These are phyloP conservation scores for Procambarus virginalis DNA, from an alignment of 1,140 invertebrate genomes.

Conservation along the genomic window DNA sequence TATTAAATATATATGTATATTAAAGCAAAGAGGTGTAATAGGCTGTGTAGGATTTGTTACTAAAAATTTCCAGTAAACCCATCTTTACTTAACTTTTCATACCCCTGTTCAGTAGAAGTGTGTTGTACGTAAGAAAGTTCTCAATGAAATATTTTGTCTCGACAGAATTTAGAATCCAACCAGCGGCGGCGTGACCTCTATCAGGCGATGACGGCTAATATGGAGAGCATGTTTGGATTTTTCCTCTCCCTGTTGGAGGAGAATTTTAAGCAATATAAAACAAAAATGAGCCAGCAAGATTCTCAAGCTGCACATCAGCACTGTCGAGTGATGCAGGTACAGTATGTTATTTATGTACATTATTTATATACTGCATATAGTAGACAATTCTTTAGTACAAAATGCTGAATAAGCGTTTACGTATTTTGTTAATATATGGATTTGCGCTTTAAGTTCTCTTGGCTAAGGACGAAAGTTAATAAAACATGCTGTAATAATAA, in stretches of 20 bases:
- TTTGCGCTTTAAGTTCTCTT: too few species aligned
- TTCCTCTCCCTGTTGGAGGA: constrained; percentile 85
- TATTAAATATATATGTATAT: too few species aligned
- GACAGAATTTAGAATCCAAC: constrained; percentile 73
- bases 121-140: too few species aligned
- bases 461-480: too few species aligned
- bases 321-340: constrained; percentile 81
- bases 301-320: constrained; percentile 80
- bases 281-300: constrained; percentile 24
- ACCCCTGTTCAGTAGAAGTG: too few species aligned
- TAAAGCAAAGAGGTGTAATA: too few species aligned
- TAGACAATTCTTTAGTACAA: not conserved
- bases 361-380: not conserved
- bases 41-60: too few species aligned
- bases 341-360: not conserved
- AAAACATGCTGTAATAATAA: too few species aligned
- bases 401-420: too few species aligned
- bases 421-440: too few species aligned
- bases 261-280: constrained; percentile 79
- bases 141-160: not conserved
- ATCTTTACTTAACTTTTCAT: too few species aligned
- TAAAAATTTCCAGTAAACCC: too few species aligned
- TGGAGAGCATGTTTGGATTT: constrained; percentile 90
- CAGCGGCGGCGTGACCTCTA: constrained; percentile 91
- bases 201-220: constrained; percentile 87